A percentile compares a stretch with the other conserved stretches of the same genome.
Evolutionary conservation across 2,113 vertebrate genomes (phyloP).

Genomic region (Coracopsis vasa): DNA sequence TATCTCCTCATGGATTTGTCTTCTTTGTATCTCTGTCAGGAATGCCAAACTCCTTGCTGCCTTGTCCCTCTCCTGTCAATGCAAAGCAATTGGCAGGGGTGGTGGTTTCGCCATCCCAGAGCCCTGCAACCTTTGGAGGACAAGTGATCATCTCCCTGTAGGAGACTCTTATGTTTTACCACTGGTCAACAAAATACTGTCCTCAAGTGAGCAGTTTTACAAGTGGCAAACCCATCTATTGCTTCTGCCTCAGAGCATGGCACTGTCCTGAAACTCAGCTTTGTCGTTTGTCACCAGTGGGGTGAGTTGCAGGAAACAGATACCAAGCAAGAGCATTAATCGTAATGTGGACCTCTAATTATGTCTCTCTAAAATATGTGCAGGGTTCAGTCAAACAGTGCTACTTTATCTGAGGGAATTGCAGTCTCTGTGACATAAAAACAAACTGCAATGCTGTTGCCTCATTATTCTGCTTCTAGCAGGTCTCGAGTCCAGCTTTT

Average conservation of each 20-base stretch:
- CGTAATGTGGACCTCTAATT: neutral
- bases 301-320: neutral
- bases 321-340: neutral
- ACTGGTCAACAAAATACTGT: neutral
- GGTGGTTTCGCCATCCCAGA: neutral
- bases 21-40: neutral
- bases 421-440: neutral
- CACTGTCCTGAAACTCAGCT: neutral
- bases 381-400: neutral
- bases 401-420: neutral
- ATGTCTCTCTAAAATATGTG: neutral
- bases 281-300: neutral
- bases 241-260: neutral
- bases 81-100: neutral
- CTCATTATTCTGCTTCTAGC: neutral
- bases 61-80: neutral
- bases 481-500: constrained; percentile 1
- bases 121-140: neutral
- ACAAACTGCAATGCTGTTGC: neutral
- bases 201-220: neutral
- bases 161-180: neutral
- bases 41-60: neutral
- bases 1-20: neutral
- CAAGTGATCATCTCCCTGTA: neutral
- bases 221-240: neutral